A percentile compares a stretch with the other conserved stretches of the same genome.
Evolutionary conservation across 1,140 invertebrate genomes (phyloP).

Genomic region (Schlechtendalia chinensis): DNA sequence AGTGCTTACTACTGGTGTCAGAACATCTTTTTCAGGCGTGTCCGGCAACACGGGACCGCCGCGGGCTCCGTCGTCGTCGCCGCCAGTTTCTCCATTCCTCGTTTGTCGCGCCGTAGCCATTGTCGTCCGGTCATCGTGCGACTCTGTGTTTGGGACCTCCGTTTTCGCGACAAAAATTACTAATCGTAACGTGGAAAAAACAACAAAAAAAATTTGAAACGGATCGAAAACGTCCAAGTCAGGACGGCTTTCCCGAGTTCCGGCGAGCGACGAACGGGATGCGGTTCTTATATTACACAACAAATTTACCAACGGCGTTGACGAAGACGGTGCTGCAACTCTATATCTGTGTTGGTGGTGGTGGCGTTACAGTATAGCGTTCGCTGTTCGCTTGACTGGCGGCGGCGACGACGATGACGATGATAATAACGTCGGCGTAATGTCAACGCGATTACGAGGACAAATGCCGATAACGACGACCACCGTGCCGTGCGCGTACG

Average conservation of each 20-base stretch:
- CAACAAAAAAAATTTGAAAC: too few relatives aligned
- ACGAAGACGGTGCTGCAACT: neutral
- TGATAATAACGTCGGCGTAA: neutral
- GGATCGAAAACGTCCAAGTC: too few relatives aligned
- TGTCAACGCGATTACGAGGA: too few relatives aligned
- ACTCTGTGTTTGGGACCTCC: conserved; percentile 20
- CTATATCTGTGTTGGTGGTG: too few relatives aligned
- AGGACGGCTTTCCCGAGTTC: too few relatives aligned
- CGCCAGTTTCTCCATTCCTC: neutral
- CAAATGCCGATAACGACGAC: too few relatives aligned
- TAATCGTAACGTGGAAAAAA: neutral
- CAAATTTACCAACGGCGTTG: too few relatives aligned
- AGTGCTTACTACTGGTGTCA: conserved; percentile 6
- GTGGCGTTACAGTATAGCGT: too few relatives aligned
- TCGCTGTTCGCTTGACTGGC: neutral
- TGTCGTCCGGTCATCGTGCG: neutral
- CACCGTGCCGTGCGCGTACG: too few relatives aligned
- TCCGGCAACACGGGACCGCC: neutral
- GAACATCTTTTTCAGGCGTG: neutral
- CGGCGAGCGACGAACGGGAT: neutral
- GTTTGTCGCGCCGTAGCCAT: neutral
- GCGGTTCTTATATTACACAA: too few relatives aligned
- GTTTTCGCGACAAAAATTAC: conserved; percentile 1
- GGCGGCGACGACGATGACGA: neutral
- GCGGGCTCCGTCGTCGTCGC: neutral